These are phyloP conservation scores for Tinea semifulvella DNA, from an alignment of 2,888 invertebrate genomes.

Conservation along the genomic window DNA sequence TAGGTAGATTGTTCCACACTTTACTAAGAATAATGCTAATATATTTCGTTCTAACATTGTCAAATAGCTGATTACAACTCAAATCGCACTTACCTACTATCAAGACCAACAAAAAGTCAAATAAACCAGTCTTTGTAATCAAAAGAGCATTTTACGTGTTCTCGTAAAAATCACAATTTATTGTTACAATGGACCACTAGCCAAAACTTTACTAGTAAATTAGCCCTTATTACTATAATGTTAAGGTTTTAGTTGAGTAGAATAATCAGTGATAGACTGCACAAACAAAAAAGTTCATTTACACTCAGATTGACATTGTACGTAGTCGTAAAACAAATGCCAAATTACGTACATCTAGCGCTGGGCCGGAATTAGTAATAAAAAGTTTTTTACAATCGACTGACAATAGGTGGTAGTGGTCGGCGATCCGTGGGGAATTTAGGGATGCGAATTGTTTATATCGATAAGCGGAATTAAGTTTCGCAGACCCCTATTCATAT, in stretches of 20 bases:
- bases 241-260: too few relatives aligned
- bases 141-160: slow-evolving; percentile 3
- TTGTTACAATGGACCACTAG: too few relatives aligned
- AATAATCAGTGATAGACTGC: too few relatives aligned
- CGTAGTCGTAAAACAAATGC: slow-evolving; percentile 14
- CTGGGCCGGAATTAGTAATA: slow-evolving; percentile 49
- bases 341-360: slow-evolving; percentile 11
- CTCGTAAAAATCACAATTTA: slow-evolving; percentile 1
- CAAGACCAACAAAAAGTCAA: not conserved
- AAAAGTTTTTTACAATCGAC: slow-evolving; percentile 59
- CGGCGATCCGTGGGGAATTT: not conserved
- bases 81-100: too few relatives aligned
- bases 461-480: too few relatives aligned
- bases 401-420: slow-evolving; percentile 16
- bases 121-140: not conserved
- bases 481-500: too few relatives aligned
- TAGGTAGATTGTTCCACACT: too few relatives aligned
- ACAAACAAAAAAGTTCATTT: slow-evolving; percentile 11
- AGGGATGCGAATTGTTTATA: slow-evolving; percentile 3
- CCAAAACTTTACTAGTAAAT: too few relatives aligned
- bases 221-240: too few relatives aligned
- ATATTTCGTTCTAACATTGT: too few relatives aligned
- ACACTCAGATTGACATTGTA: slow-evolving; percentile 13
- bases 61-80: too few relatives aligned
- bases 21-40: too few relatives aligned